These are phyloP conservation scores for Pithecia hirsuta DNA, from an alignment of 2,797 vertebrate genomes.

Conservation along the genomic window DNA sequence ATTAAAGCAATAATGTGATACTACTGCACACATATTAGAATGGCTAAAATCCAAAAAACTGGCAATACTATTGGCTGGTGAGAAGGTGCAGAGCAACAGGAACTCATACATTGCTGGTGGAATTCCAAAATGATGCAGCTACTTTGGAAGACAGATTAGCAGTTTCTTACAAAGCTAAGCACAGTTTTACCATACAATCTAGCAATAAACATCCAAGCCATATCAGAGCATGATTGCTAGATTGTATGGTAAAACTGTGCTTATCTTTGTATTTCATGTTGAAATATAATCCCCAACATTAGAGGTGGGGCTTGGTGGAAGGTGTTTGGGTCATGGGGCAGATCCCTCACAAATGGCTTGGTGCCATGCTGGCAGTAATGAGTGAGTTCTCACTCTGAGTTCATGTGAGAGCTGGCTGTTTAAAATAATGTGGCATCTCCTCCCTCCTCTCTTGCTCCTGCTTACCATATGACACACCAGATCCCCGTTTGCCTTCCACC, in stretches of 20 bases:
- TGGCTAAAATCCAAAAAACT: background rate
- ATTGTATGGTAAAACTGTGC: background rate
- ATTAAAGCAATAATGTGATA: background rate
- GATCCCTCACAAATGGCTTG: no score
- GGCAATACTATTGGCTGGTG: background rate
- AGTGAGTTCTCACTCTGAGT: no score
- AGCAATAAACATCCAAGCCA: background rate
- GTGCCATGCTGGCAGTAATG: no score
- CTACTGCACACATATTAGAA: background rate
- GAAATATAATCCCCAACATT: no score
- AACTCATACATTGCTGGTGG: background rate
- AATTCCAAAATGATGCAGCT: background rate
- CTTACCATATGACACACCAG: no score
- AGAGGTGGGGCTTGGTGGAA: no score
- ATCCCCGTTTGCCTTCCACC: no score
- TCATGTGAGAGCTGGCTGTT: no score
- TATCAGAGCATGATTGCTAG: background rate
- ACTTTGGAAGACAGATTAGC: background rate
- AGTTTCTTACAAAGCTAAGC: background rate
- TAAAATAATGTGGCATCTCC: no score
- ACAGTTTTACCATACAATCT: background rate
- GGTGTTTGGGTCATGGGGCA: no score
- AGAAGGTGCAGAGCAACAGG: background rate
- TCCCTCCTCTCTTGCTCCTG: no score
- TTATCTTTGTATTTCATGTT: background rate